Evolutionary conservation across 2,113 vertebrate species (phyloP).

Genomic region (Bubo bubo): DNA sequence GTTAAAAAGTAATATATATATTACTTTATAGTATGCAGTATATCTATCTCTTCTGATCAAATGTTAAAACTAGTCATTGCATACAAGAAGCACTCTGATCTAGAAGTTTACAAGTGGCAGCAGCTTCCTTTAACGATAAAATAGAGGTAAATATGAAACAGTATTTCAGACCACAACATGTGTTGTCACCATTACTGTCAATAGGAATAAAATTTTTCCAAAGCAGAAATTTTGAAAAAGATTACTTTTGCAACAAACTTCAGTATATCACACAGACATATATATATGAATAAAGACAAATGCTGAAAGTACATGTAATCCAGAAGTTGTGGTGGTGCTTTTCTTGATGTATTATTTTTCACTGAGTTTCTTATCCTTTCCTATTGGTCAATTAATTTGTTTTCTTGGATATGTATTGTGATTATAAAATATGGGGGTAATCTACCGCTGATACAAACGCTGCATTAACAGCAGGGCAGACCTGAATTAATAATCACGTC

Average conservation of each 20-base stretch:
- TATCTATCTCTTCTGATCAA: neutral
- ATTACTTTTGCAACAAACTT: neutral
- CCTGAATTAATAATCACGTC: neutral
- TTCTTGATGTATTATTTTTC: neutral
- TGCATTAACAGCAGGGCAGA: neutral
- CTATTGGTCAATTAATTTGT: neutral
- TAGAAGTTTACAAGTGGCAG: neutral
- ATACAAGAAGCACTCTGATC: neutral
- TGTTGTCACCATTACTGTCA: neutral
- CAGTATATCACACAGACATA: neutral
- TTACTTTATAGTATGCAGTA: neutral
- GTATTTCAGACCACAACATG: neutral
- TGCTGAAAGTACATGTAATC: neutral
- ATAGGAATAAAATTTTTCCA: neutral
- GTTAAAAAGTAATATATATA: neutral
- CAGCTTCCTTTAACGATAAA: neutral
- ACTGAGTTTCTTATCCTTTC: neutral
- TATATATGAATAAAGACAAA: neutral
- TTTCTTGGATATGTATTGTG: neutral
- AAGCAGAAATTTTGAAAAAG: neutral
- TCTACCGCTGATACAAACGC: neutral
- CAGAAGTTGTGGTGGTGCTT: neutral
- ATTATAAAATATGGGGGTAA: neutral
- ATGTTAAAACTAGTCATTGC: neutral
- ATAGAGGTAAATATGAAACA: neutral